Base-by-base conservation (phyloP, 2,888 invertebrate genomes). In the Drosophila mercatorum region DNA sequence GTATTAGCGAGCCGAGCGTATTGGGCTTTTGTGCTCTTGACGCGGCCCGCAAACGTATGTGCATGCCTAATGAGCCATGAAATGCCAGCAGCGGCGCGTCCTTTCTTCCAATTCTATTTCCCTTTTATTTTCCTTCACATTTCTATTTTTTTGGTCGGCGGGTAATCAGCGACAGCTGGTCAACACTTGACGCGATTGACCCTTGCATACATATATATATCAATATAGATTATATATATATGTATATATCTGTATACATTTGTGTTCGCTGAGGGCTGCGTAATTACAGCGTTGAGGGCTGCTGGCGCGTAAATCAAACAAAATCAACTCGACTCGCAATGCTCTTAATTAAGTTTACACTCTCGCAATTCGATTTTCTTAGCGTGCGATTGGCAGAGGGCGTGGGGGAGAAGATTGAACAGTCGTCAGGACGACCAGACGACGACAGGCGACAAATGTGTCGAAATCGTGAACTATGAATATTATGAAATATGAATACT, bases 51-150 rank as follows among this genome's bases (percentile, higher is more conserved):
- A 63, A 73, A 77, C 84, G 86, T 85, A 88, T 85, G 84, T 85
- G 88, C 84, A 85, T 85, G 88, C 72, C 88, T 85, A 85, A 85
- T 85, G 84, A 88, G 83, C 84, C 88, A 79, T 85, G 83, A 85
- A 85, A 85, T 88, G 77, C 78, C 80, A 68, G 63, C 41, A 41
- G 47, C 51, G 52, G 70, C 52, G 70, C 52, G 70, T 70, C 69
- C 78, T 46, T 72, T 70, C 46, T 46, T 52, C 36, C 28, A 41
- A 58, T 17, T 64, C 51, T 12, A 22, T 55, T 47, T 61, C 41
- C 43, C 41, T 58, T 46, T 65, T 61, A 38, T 57, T 22, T 60
- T 46, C 52, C 6, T 34, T 31, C 49, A 11, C 49, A 7, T 17
- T 17, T 22, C 22, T 22, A 22, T 22, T 67, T 62, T 40, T 55